Evolutionary conservation across 2,797 vertebrate genomes (phyloP).

Genomic region (Pangasius krempfi): DNA sequence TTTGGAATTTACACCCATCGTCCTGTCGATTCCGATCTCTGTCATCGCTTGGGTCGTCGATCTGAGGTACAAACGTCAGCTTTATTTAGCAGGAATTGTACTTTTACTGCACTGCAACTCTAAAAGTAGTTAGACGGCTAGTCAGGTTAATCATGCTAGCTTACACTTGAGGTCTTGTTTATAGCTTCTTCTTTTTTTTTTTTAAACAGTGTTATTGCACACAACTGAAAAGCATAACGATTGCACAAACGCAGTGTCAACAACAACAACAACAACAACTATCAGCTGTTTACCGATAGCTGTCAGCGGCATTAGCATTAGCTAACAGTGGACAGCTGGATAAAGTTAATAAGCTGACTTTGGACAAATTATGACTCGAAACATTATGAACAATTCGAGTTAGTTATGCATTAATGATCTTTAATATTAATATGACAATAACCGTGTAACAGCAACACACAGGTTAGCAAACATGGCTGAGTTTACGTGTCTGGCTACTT

Average conservation of each 20-base stretch:
- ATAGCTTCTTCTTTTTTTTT: neutral
- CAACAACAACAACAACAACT: neutral
- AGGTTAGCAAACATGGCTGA: neutral
- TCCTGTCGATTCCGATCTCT: too few relatives aligned
- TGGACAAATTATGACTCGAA: neutral
- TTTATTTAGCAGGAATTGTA: neutral
- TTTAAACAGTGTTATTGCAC: neutral
- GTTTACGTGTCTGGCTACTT: neutral
- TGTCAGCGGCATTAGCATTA: neutral
- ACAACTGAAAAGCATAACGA: neutral
- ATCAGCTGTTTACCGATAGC: neutral
- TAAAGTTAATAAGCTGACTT: constrained; percentile 3
- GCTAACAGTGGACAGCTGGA: neutral
- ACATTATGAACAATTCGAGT: neutral
- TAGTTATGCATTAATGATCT: neutral
- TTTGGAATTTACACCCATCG: neutral
- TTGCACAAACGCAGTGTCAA: constrained; percentile 6
- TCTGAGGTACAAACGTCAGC: neutral
- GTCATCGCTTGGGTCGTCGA: neutral
- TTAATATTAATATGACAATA: too few relatives aligned
- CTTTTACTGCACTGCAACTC: constrained; percentile 28
- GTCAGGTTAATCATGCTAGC: constrained; percentile 4
- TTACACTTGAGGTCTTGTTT: neutral
- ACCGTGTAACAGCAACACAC: neutral
- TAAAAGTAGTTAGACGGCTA: neutral